These are phyloP conservation scores for Istiophorus platypterus DNA, from an alignment of 2,113 vertebrate genomes.

Conservation along the genomic window DNA sequence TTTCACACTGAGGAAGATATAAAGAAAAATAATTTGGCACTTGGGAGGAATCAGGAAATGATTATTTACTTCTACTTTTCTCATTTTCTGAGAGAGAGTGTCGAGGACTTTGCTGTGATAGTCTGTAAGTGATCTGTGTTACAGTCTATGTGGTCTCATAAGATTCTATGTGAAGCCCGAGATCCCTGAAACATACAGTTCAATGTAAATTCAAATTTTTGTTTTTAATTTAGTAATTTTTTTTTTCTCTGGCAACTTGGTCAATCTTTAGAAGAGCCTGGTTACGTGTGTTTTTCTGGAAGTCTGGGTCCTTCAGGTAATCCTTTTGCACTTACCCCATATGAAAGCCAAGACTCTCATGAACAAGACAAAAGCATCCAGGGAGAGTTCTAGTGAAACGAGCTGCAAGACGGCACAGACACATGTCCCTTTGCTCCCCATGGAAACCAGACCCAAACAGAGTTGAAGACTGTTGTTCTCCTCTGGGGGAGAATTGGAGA, in stretches of 20 bases:
- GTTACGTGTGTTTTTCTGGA: neutral
- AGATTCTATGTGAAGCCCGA: neutral
- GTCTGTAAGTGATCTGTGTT: neutral
- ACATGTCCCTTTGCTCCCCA: constrained; percentile 30
- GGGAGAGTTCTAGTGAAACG: constrained; percentile 7
- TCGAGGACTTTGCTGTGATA: neutral
- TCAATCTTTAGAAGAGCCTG: neutral
- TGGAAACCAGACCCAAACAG: constrained; percentile 52
- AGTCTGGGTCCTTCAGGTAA: constrained; percentile 9
- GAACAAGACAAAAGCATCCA: neutral
- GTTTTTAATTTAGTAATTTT: neutral
- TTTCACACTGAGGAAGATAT: neutral
- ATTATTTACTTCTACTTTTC: neutral
- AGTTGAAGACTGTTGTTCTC: constrained; percentile 38
- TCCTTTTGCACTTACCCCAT: constrained; percentile 47
- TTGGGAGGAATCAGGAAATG: neutral
- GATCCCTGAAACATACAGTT: neutral
- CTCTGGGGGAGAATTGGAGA: constrained; percentile 20
- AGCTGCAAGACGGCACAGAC: constrained; percentile 13
- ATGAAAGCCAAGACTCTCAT: constrained; percentile 38
- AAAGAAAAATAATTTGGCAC: too few species aligned
- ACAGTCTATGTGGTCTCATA: neutral
- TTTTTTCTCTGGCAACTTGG: neutral
- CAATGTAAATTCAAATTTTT: too few species aligned
- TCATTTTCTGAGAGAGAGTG: neutral